A percentile compares a stretch with the other conserved stretches of the same genome.
Conservation (phyloP, 2,113 vertebrate genomes). For the Ictidomys tridecemlineatus region DNA sequence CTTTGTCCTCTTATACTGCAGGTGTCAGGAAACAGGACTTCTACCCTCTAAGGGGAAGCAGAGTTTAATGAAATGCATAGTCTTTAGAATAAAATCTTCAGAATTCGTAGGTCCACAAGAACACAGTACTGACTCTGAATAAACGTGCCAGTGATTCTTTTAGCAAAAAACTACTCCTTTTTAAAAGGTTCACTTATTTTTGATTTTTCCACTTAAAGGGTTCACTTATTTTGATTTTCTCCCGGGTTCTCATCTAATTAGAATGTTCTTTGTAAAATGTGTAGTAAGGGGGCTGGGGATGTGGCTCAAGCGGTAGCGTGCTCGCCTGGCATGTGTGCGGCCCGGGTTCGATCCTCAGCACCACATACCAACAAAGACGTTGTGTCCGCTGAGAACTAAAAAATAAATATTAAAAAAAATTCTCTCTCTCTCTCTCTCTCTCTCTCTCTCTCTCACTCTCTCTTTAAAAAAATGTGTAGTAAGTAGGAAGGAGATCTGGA, state of each 20-base stretch:
- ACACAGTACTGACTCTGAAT: background rate
- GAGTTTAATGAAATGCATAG: background rate
- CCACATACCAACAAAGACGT: too few species aligned
- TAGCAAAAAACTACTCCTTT: background rate
- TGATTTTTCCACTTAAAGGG: background rate
- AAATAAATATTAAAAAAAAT: too few species aligned
- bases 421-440: too few species aligned
- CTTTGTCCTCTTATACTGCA: background rate
- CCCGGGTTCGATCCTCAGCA: too few species aligned
- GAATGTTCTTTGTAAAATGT: background rate
- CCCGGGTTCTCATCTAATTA: background rate
- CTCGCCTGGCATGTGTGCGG: too few species aligned
- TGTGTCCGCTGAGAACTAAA: too few species aligned
- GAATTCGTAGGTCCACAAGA: background rate
- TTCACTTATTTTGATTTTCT: background rate
- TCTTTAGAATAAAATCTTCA: background rate
- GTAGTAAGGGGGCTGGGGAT: too few species aligned
- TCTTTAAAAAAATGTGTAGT: too few species aligned
- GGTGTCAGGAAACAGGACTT: background rate
- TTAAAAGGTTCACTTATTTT: conserved; percentile 2
- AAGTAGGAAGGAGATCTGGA: background rate
- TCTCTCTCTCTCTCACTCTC: too few species aligned
- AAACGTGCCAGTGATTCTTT: background rate
- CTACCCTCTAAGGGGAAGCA: background rate
- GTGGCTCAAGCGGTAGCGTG: too few species aligned